Percentiles rank a stretch among this genome's conserved stretches.
Conservation (phyloP, 2,888 invertebrate genomes). For the Mythimna pallens region DNA sequence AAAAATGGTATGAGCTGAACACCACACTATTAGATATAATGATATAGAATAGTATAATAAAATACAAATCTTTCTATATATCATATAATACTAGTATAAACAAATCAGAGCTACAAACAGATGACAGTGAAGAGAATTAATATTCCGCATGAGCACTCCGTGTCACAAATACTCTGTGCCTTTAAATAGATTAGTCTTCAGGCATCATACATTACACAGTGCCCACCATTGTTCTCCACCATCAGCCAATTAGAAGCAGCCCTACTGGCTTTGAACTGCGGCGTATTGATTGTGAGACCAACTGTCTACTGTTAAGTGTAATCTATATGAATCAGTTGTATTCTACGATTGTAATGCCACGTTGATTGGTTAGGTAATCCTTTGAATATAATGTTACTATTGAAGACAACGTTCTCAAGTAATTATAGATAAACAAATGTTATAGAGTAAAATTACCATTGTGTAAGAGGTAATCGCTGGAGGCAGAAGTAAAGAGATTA, state of each 20-base stretch:
- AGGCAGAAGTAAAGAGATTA: neutral
- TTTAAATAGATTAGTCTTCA: conserved; percentile 19
- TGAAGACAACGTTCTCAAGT: neutral
- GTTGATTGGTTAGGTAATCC: neutral
- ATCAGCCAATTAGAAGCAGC: conserved; percentile 5
- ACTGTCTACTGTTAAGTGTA: conserved; percentile 13
- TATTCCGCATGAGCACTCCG: conserved; percentile 1
- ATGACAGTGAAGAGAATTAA: neutral
- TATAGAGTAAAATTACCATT: neutral
- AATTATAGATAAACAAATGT: neutral
- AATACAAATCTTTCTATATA: no score
- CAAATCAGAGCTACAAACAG: neutral
- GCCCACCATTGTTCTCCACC: conserved; percentile 17
- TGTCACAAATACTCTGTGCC: neutral
- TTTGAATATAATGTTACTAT: neutral
- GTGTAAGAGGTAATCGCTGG: no score
- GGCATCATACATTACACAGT: conserved; percentile 3
- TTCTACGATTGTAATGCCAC: neutral
- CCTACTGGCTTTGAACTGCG: neutral
- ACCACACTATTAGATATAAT: no score
- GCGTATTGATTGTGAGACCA: conserved; percentile 17
- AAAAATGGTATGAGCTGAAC: no score
- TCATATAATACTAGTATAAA: no score
- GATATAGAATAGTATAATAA: no score
- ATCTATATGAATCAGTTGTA: conserved; percentile 10